A percentile compares a stretch with the other conserved stretches of the same genome.
These are phyloP conservation scores for Falcunculus frontatus DNA, from an alignment of 2,113 vertebrate species.

Conservation along the genomic window DNA sequence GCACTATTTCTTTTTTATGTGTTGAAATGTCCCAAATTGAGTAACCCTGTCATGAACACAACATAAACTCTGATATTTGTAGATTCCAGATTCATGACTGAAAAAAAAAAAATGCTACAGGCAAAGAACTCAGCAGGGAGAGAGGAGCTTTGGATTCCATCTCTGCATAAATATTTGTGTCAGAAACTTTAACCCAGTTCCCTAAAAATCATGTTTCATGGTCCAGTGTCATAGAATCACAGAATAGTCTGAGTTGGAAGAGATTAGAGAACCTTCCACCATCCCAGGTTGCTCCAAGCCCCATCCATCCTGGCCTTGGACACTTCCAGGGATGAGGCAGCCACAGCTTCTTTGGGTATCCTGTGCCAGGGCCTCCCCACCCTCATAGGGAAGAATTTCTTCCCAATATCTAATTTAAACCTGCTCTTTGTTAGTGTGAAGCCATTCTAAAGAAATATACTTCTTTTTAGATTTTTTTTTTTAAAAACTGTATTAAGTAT, in stretches of 20 bases:
- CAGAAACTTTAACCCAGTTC: not conserved
- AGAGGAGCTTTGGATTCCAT: not conserved
- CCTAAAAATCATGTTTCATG: not conserved
- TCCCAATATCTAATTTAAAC: not conserved
- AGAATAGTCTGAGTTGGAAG: not conserved
- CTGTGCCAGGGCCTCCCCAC: not conserved
- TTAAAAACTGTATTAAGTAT: not conserved
- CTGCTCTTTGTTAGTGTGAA: not conserved
- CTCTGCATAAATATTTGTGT: not conserved
- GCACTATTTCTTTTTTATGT: not conserved
- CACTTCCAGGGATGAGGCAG: not conserved
- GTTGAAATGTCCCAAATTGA: not conserved
- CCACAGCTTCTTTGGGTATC: not conserved
- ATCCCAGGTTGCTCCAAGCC: fast-evolving
- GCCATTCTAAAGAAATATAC: not conserved
- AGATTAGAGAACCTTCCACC: not conserved
- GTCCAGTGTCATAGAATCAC: not conserved
- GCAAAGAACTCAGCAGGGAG: not conserved
- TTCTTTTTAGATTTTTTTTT: not conserved
- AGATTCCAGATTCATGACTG: not conserved
- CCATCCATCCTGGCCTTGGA: fast-evolving
- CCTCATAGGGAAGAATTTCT: not conserved
- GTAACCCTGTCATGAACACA: not conserved
- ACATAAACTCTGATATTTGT: not conserved
- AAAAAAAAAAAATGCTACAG: not conserved